Conservation (phyloP, 2,113 vertebrate species). For the Piliocolobus tephrosceles region DNA sequence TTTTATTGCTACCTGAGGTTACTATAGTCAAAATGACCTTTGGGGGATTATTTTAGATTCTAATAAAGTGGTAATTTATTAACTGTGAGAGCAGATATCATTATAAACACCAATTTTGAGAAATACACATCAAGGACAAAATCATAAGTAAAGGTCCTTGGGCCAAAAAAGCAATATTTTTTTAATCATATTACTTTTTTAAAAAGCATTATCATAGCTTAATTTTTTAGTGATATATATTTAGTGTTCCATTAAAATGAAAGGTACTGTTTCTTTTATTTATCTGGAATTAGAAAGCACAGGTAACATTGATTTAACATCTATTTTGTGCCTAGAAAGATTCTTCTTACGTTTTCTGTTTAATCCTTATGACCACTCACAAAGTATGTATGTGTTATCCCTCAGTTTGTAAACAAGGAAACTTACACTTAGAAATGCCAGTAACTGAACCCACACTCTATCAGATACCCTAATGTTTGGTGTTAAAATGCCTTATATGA, state of each 20-base stretch:
- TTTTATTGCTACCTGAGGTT: not conserved
- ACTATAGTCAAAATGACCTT: not conserved
- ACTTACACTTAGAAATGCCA: not conserved
- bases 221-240: not conserved
- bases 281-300: not conserved
- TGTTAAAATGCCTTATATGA: not conserved
- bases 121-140: not conserved
- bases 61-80: not conserved
- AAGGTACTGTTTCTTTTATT: not conserved
- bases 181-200: not conserved
- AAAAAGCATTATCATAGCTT: not conserved
- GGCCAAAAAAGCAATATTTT: not conserved
- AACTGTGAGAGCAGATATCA: not conserved
- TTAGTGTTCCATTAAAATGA: not conserved
- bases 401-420: not conserved
- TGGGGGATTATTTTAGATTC: not conserved
- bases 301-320: not conserved
- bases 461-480: fast-evolving
- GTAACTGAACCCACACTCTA: not conserved
- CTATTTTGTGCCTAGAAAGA: not conserved
- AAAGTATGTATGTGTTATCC: not conserved
- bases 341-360: not conserved
- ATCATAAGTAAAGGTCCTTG: constrained; percentile 3
- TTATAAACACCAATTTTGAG: not conserved
- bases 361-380: not conserved